Evolutionary conservation across 2,797 vertebrate species (phyloP).

Genomic region (Mus minutoides): DNA sequence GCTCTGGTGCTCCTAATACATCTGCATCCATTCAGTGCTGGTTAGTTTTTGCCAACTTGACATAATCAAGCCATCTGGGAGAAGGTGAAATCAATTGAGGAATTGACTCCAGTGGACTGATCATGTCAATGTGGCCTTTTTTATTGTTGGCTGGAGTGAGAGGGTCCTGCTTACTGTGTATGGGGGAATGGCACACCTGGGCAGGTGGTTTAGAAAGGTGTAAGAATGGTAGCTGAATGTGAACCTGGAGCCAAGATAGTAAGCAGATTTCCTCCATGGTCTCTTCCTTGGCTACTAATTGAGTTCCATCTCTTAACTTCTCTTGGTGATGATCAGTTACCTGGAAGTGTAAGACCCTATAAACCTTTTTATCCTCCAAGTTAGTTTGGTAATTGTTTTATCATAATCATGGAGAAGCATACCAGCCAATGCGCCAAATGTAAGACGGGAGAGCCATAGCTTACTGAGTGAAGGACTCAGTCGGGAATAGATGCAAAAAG

Average conservation of each 20-base stretch:
- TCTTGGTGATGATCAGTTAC: not conserved
- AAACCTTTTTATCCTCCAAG: not conserved
- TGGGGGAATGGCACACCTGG: not conserved
- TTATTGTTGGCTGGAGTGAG: not conserved
- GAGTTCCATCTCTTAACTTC: not conserved
- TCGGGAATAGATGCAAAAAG: no score
- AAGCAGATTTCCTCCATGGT: not conserved
- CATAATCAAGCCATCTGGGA: not conserved
- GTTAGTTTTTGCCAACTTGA: not conserved
- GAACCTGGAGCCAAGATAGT: not conserved
- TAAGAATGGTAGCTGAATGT: not conserved
- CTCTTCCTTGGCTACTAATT: no score
- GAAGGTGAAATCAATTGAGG: not conserved
- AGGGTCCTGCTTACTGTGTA: not conserved
- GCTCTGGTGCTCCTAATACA: not conserved
- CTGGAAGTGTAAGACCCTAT: not conserved
- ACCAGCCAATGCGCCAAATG: not conserved
- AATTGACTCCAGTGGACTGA: not conserved
- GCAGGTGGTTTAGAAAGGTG: not conserved
- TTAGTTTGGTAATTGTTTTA: not conserved
- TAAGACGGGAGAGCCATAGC: no score
- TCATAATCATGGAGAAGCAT: not conserved
- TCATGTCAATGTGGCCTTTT: not conserved
- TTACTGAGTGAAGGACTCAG: no score
- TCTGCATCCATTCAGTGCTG: not conserved